A percentile compares a stretch with the other conserved stretches of the same genome.
These are phyloP conservation scores for Trachops cirrhosus DNA, from an alignment of 2,797 vertebrate genomes.

Conservation along the genomic window DNA sequence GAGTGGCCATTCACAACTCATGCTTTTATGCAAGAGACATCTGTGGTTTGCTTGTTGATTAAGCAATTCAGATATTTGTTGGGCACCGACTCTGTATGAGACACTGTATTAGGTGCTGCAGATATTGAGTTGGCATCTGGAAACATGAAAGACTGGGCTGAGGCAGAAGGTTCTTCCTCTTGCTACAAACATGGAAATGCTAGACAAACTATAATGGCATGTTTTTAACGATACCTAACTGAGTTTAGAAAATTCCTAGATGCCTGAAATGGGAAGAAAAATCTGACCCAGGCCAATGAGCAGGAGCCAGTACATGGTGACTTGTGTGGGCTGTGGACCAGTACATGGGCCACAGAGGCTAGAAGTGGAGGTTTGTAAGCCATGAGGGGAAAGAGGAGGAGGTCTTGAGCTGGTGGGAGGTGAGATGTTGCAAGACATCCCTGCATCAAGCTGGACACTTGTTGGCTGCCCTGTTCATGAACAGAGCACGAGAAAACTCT, in stretches of 20 bases:
- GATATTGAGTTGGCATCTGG: too few relatives aligned
- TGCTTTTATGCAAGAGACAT: not conserved
- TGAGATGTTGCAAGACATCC: not conserved
- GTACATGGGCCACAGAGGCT: not conserved
- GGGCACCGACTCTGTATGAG: not conserved
- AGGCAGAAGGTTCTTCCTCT: constrained; percentile 42
- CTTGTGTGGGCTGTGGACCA: rapidly evolving
- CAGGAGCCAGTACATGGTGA: not conserved
- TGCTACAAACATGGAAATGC: not conserved
- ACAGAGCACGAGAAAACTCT: not conserved
- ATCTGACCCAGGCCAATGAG: not conserved
- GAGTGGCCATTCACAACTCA: not conserved
- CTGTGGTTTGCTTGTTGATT: not conserved
- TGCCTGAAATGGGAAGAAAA: constrained; percentile 29
- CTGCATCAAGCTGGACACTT: not conserved
- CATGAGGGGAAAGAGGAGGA: not conserved
- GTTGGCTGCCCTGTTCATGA: not conserved
- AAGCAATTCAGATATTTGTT: not conserved
- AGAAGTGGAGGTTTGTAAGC: not conserved
- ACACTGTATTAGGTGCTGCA: not conserved
- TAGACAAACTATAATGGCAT: not conserved
- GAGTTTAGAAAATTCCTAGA: constrained; percentile 37
- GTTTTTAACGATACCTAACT: constrained; percentile 28
- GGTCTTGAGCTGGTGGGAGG: not conserved
- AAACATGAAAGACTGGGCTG: not conserved